Percentiles rank a stretch among this genome's conserved stretches.
These are phyloP conservation scores for Scotopteryx bipunctaria DNA, from an alignment of 2,888 invertebrate genomes.

Conservation along the genomic window DNA sequence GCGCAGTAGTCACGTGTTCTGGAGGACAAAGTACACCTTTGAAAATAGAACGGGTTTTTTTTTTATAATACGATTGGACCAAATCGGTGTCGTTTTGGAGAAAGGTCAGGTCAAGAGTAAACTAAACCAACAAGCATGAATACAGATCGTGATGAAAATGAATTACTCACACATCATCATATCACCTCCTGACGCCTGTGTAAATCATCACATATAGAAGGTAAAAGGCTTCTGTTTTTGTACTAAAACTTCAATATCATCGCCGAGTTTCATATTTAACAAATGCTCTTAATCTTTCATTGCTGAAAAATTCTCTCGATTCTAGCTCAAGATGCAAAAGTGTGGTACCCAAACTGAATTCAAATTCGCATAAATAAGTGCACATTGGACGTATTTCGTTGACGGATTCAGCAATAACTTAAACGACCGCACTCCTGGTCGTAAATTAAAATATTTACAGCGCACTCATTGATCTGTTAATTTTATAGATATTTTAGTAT, in stretches of 20 bases:
- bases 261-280: no score
- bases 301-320: no score
- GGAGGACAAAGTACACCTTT: constrained; percentile 3
- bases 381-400: background rate
- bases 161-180: no score
- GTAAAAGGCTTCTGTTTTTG: no score
- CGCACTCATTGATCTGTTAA: constrained; percentile 33
- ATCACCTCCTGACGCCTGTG: no score
- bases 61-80: background rate
- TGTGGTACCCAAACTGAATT: background rate
- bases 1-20: constrained; percentile 16
- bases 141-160: no score
- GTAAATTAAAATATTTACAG: constrained; percentile 27
- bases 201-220: no score
- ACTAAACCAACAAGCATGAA: no score
- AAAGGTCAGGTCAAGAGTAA: no score
- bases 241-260: background rate
- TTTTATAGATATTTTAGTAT: constrained; percentile 37
- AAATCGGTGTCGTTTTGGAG: no score
- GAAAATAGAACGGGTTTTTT: background rate
- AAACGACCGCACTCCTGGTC: constrained; percentile 26
- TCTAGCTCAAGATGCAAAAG: no score
- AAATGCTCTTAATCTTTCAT: no score
- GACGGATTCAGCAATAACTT: constrained; percentile 24
- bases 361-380: background rate